Evolutionary conservation across 1,140 invertebrate species (phyloP).

Genomic region (Bombus sylvicola): DNA sequence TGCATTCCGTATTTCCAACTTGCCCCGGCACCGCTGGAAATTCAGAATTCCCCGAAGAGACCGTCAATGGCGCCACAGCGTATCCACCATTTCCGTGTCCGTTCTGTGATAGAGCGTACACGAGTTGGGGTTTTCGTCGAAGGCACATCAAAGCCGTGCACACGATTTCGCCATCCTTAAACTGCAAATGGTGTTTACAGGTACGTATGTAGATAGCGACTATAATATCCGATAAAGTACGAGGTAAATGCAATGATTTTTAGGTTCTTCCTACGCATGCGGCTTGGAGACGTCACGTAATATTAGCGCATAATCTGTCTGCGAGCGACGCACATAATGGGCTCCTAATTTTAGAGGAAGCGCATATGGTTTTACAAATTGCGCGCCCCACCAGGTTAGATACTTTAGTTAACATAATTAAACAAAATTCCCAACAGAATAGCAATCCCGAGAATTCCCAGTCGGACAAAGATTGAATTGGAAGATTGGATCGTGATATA

Average conservation of each 20-base stretch:
- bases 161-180: conserved; percentile 82
- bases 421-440: conserved; percentile 71
- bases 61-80: conserved; percentile 59
- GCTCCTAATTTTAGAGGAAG: conserved; percentile 85
- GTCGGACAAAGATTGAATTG: conserved; percentile 45
- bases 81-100: conserved; percentile 86
- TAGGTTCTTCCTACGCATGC: conserved; percentile 83
- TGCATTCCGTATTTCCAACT: conserved; percentile 40
- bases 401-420: conserved; percentile 78
- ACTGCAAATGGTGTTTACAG: conserved; percentile 85
- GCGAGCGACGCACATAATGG: conserved; percentile 85
- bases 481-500: neutral
- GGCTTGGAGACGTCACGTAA: conserved; percentile 85
- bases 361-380: conserved; percentile 85
- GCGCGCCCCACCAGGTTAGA: conserved; percentile 80
- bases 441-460: conserved; percentile 45
- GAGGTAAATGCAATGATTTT: conserved; percentile 1
- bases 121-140: conserved; percentile 86
- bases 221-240: neutral
- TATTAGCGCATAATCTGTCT: conserved; percentile 83
- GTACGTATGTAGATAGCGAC: conserved; percentile 48
- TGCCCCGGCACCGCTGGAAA: conserved; percentile 29
- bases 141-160: conserved; percentile 86
- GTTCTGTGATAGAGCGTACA: conserved; percentile 86
- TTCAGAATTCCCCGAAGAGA: conserved; percentile 59